Evolutionary conservation across 2,888 invertebrate genomes (phyloP).

Genomic region (Temnothorax rugatulus): DNA sequence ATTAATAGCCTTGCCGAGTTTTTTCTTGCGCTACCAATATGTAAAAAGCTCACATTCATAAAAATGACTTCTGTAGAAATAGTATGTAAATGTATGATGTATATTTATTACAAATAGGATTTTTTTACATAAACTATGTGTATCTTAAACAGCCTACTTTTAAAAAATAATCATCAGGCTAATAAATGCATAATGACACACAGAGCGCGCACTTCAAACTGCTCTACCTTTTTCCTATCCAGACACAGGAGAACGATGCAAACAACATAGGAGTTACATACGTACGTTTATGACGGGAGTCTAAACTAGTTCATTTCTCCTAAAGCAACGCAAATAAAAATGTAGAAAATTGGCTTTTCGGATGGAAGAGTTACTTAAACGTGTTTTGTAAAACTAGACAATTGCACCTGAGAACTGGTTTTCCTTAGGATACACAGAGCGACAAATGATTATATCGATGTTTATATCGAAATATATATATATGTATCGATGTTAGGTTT

Average conservation of each 20-base stretch:
- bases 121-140: slow-evolving; percentile 47
- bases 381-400: slow-evolving; percentile 48
- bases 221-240: slow-evolving; percentile 22
- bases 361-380: slow-evolving; percentile 63
- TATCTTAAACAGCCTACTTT: slow-evolving; percentile 46
- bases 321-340: slow-evolving; percentile 36
- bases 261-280: slow-evolving; percentile 16
- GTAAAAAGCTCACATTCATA: slow-evolving; percentile 49
- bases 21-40: slow-evolving; percentile 43
- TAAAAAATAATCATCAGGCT: slow-evolving; percentile 53
- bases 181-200: slow-evolving; percentile 65
- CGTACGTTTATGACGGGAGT: neutral
- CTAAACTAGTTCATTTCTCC: slow-evolving; percentile 9
- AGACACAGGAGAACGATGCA: slow-evolving; percentile 15
- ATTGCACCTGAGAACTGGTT: slow-evolving; percentile 62
- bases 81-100: slow-evolving; percentile 52
- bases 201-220: slow-evolving; percentile 27
- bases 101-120: slow-evolving; percentile 59
- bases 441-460: slow-evolving; percentile 39
- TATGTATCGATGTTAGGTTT: slow-evolving; percentile 39
- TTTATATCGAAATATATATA: neutral
- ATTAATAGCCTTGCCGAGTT: slow-evolving; percentile 38
- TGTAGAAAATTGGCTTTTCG: slow-evolving; percentile 52
- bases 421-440: slow-evolving; percentile 46
- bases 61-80: slow-evolving; percentile 60